phyloP scores from a whole-genome alignment of 2,888 invertebrate species.

The Rotaria sp. region DNA sequence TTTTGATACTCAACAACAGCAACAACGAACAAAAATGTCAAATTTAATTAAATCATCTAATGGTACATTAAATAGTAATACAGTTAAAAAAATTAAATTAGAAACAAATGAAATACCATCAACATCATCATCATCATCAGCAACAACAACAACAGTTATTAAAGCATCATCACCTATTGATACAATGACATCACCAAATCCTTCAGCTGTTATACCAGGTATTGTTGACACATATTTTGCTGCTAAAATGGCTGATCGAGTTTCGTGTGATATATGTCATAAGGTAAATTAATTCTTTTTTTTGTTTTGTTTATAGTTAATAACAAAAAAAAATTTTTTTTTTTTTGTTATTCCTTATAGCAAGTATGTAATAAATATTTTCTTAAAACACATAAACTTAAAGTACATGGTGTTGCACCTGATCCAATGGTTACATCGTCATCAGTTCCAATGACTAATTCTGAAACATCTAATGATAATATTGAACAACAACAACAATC shows the following conservation, averaged over 20 bases:
- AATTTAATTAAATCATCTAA: background rate
- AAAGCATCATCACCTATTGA: background rate
- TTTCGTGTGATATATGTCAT: constrained; percentile 82
- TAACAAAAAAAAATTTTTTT: too few relatives aligned
- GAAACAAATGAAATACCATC: background rate
- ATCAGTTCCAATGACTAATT: background rate
- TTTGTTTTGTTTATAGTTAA: too few relatives aligned
- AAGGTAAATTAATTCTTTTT: constrained; percentile 57
- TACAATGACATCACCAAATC: background rate
- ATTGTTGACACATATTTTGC: constrained; percentile 41
- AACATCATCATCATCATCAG: background rate
- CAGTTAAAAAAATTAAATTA: constrained; percentile 10
- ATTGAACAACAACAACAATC: background rate
- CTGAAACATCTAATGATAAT: background rate
- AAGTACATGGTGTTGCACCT: constrained; percentile 67
- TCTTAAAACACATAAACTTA: constrained; percentile 97
- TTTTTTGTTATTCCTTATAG: constrained; percentile 41
- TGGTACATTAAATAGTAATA: background rate
- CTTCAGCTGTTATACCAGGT: constrained; percentile 32
- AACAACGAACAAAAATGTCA: background rate
- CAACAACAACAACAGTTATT: background rate
- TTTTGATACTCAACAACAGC: background rate
- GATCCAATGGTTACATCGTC: background rate
- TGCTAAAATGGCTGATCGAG: constrained; percentile 54
- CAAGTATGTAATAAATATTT: constrained; percentile 99